Evolutionary conservation across 2,888 invertebrate genomes (phyloP), one percentile per base, ranked within the genome.

Genomic region (Drosophila anomalata): DNA sequence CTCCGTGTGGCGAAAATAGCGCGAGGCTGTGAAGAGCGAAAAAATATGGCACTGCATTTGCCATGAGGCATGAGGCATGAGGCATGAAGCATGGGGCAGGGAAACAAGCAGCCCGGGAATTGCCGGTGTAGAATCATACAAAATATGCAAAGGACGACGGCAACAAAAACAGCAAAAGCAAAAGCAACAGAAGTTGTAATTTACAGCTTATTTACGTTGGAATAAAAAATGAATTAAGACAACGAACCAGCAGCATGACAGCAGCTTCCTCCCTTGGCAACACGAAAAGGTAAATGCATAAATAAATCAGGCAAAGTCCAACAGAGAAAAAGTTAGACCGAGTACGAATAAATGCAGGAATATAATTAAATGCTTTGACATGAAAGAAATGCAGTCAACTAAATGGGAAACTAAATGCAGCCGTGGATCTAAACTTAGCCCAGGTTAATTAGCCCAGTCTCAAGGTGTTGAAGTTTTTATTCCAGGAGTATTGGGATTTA

Each of bases 121-220:
- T 46, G 52, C 29, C 61, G 55, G 60, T 62, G 62, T 44, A 67
- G 54, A 48, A 57, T 47, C 53, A 69, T 56, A 57, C 68, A 57
- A 67, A 67, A 69, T 62, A 74, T 69, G 65, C 69, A 67, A 59
- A 26, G 60, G 65, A 24, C 65, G 58, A 47, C 55, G 58, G 50
- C 22, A 70, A 56, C 33, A 58, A 22, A 48, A 52, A 44, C 33
- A 75, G 70, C 22, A 24, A 24, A 2, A 22, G 22, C 22, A 22
- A 56, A 29, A 58, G 22, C 53, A 52, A 44, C 33, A 75, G 70
- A 78, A 69, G 67, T 74, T 71, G 75, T 84, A 84, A 84, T 88
- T 84, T 88, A 86, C 80, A 75, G 84, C 87, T 84, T 84, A 86
- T 83, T 86, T 83, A 78, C 87, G 73, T 83, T 76, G 73, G 70